These are phyloP conservation scores for Agriopis leucophaearia DNA, from an alignment of 2,888 invertebrate genomes.

Conservation along the genomic window DNA sequence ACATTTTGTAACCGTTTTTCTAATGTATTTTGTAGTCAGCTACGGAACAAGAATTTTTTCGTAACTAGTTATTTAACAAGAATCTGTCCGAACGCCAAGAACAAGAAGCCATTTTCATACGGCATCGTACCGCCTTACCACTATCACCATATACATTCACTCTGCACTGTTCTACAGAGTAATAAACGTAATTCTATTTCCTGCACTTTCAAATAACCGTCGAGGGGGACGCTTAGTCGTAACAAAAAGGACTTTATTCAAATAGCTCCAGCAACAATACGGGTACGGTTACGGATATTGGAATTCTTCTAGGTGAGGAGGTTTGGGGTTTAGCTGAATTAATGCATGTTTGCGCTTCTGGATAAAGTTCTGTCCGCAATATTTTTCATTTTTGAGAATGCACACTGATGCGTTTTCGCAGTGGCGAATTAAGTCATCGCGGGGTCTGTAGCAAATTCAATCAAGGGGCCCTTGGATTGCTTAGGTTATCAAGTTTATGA, in stretches of 20 bases:
- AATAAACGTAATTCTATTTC: slow-evolving; percentile 35
- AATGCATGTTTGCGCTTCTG: slow-evolving; percentile 7
- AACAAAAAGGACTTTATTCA: slow-evolving; percentile 60
- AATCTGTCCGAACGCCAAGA: too few relatives aligned
- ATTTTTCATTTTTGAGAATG: neutral
- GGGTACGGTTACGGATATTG: slow-evolving; percentile 44
- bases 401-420: too few relatives aligned
- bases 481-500: too few relatives aligned
- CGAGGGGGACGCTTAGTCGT: slow-evolving; percentile 42
- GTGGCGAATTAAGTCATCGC: too few relatives aligned
- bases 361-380: neutral
- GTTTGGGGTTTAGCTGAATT: slow-evolving; percentile 10
- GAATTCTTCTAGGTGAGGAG: slow-evolving; percentile 48
- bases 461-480: too few relatives aligned
- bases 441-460: too few relatives aligned
- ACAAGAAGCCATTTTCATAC: slow-evolving; percentile 22
- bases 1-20: too few relatives aligned
- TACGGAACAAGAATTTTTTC: too few relatives aligned
- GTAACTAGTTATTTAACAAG: too few relatives aligned
- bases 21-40: too few relatives aligned
- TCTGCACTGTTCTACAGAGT: slow-evolving; percentile 27
- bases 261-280: slow-evolving; percentile 50
- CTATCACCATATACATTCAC: slow-evolving; percentile 27
- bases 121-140: slow-evolving; percentile 14
- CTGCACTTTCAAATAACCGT: slow-evolving; percentile 38